Base-by-base conservation (phyloP, 2,888 invertebrate genomes). In the Trichogramma evanescens region DNA sequence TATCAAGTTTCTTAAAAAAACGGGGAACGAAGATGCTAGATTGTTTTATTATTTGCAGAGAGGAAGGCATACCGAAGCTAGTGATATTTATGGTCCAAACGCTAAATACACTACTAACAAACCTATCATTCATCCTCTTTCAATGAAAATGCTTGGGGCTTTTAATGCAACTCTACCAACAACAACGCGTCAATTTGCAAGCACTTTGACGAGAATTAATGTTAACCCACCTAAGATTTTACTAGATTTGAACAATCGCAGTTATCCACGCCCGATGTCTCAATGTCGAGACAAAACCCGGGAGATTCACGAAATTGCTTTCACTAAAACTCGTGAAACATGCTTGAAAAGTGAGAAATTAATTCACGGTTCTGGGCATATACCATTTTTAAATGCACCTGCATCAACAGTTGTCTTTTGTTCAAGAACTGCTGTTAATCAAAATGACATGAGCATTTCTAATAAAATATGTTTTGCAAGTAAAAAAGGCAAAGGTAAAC, bases 21-120 rank as follows among this genome's bases (percentile, higher is more conserved):
- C 84, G 63, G 81, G 83, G 45, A 82, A 83, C 0, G 83, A 85
- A 0, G 88, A 91, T 68, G 80, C 89, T 53, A 80, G 88, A 40
- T 82, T 90, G 51, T 82, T 89, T 75, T 89, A 89, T 72, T 87
- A 86, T 68, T 78, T 91, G 54, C 83, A 86, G 67, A 81, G 85
- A 69, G 86, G 81, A 79, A 72, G 74, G 49, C 75, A 74, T 51
- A 69, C 70, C 3, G 76, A 75, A 53, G 74, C 73, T 0, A 69
- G 67, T 9, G 65, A 63, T 10, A 62, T 69, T 5, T 62, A 62
- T 54, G 60, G 2, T 42, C 50, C 50, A 45, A 49, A 13, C 7
- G 40, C 54, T 3, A 49, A 59, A 4, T 26, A 26, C 26, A n/a
- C 52, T 4, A 5, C 58, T 3, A 65, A 65, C 44, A 67, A 66